These are phyloP conservation scores for Mechanitis messenoides DNA, from an alignment of 2,888 invertebrate genomes.

Conservation along the genomic window DNA sequence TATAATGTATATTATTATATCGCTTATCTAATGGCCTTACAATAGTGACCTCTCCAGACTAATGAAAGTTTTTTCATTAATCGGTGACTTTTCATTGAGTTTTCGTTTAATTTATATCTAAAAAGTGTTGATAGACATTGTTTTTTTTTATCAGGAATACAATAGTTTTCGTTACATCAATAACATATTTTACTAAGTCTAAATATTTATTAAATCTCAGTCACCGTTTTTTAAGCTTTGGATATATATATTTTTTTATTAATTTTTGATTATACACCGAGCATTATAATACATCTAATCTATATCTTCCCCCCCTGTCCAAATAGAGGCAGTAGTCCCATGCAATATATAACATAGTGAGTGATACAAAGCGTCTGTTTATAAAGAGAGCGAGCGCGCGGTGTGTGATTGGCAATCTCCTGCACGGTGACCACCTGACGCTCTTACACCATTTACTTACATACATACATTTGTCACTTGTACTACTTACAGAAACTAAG, in stretches of 20 bases:
- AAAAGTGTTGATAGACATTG: conserved; percentile 14
- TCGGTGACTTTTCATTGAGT: conserved; percentile 41
- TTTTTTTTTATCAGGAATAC: no score
- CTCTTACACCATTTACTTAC: conserved; percentile 11
- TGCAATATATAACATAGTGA: background rate
- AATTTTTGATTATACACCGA: no score
- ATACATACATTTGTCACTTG: background rate
- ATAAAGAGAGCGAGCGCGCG: conserved; percentile 23
- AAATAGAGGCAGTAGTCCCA: no score
- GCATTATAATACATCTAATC: no score
- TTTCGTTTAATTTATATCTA: conserved; percentile 40
- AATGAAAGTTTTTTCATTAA: conserved; percentile 51
- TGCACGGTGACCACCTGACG: conserved; percentile 26
- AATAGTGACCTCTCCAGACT: conserved; percentile 36
- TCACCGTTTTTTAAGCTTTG: no score
- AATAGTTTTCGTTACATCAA: no score
- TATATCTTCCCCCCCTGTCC: no score
- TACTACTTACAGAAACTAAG: no score
- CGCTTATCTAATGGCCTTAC: conserved; percentile 14
- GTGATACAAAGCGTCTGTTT: conserved; percentile 15
- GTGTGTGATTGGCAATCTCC: conserved; percentile 29
- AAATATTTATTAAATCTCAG: no score
- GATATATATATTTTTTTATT: no score
- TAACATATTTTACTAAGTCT: no score
- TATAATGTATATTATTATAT: background rate